Evolutionary conservation across 2,113 vertebrate genomes (phyloP).

Genomic region (Poeciliopsis turrubarensis): DNA sequence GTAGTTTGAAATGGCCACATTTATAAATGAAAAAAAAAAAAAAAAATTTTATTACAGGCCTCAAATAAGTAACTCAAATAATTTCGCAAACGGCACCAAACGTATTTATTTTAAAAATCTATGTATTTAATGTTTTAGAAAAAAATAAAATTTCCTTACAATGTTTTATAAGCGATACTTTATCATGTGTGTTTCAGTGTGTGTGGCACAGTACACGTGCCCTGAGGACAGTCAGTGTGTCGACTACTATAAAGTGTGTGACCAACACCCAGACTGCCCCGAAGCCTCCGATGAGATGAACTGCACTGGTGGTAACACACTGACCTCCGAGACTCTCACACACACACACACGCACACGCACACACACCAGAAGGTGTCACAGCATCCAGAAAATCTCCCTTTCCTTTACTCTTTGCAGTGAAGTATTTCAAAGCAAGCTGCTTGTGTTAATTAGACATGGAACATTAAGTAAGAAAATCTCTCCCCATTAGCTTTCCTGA

Average conservation of each 20-base stretch:
- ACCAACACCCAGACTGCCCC: constrained; percentile 84
- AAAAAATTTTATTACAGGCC: too few species aligned
- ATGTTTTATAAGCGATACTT: neutral
- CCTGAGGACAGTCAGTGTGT: constrained; percentile 88
- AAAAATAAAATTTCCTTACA: too few species aligned
- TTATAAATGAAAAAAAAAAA: too few species aligned
- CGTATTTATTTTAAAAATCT: too few species aligned
- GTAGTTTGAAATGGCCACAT: too few species aligned
- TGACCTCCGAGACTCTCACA: neutral
- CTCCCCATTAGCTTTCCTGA: neutral
- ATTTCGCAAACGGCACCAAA: too few species aligned
- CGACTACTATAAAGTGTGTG: constrained; percentile 85
- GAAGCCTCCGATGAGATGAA: constrained; percentile 85
- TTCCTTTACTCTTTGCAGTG: too few species aligned
- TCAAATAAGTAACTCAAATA: too few species aligned
- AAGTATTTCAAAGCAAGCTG: neutral
- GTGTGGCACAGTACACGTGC: constrained; percentile 89
- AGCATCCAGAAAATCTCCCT: too few species aligned
- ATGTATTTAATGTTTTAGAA: too few species aligned
- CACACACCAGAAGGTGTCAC: neutral
- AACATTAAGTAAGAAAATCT: constrained; percentile 1
- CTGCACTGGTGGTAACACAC: constrained; percentile 81
- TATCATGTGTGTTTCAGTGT: constrained; percentile 79
- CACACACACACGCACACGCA: neutral
- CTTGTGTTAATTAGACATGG: neutral